Base-by-base conservation (phyloP, 2,888 invertebrate genomes). In the Muschampia plurimacula region DNA sequence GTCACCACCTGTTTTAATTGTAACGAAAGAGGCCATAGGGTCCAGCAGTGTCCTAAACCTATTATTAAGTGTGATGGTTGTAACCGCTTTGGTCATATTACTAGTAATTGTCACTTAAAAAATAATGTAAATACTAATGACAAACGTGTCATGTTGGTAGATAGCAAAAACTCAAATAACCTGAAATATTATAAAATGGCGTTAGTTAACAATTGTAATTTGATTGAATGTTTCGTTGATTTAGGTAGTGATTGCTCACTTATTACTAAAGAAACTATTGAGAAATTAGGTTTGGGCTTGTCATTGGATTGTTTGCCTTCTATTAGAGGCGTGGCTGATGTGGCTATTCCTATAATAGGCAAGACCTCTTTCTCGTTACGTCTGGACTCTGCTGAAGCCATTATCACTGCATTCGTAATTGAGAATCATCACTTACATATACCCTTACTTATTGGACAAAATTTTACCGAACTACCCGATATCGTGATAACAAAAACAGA, bases 191-290 rank as follows among this genome's bases (percentile, higher is more conserved):
- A 69, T 52, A 69, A 69, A 69, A 49, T 10, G 3, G 49, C 44
- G 4, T 10, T 49, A 49, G 15, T 69, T 10, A 69, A 69, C 15
- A 62, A 62, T 69, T 39, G 10, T 52, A 52, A 62, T 52, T 22
- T 44, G 59, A 52, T 69, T 52, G 12, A 52, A 22, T 62, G 39
- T 39, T 69, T 69, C 52, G n/a, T 69, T 39, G 69, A 69, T 52
- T 49, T 69, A 28, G 69, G 69, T 15, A 69, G 69, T 13, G 69
- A 69, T 39, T 69, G 69, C 52, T 44, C 69, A 52, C 44, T 69
- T 32, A 62, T 69, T 69, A 69, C 44, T 52, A 59, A 69, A 59
- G 46, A 32, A 52, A 62, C 44, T 36, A 60, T 69, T 12, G 49
- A 69, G 2, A 67, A 59, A 57, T 67, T 67, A 28, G 44, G 13